These are phyloP conservation scores for Cephalopterus ornatus DNA, from an alignment of 2,113 vertebrate genomes.

Conservation along the genomic window DNA sequence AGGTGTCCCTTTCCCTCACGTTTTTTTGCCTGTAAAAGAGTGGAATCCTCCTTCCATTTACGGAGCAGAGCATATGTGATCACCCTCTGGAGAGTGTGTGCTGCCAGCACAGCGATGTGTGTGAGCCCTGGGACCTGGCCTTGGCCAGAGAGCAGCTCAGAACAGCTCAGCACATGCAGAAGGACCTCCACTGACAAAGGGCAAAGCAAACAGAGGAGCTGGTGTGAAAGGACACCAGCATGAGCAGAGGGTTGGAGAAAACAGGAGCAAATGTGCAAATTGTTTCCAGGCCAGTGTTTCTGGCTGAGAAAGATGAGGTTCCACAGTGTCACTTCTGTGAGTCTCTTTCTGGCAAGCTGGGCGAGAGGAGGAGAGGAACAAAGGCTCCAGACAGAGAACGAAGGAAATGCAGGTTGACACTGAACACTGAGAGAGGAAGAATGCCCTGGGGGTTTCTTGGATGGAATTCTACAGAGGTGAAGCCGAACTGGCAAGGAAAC, in stretches of 20 bases:
- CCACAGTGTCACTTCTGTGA: background rate
- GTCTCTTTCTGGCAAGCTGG: background rate
- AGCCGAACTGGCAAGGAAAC: background rate
- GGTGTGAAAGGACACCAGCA: background rate
- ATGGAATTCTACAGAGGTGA: background rate
- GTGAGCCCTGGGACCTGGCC: background rate
- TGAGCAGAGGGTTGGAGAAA: background rate
- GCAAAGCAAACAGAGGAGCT: background rate
- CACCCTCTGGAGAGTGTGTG: background rate
- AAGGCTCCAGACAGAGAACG: background rate
- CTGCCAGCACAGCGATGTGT: background rate
- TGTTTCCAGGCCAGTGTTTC: background rate
- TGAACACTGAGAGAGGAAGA: background rate
- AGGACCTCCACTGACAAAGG: background rate
- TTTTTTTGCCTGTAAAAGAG: background rate
- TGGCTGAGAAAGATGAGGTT: background rate
- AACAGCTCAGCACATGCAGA: background rate
- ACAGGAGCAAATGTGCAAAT: background rate
- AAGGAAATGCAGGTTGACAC: background rate
- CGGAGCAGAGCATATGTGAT: background rate
- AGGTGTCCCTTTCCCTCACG: background rate
- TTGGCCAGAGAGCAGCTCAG: background rate
- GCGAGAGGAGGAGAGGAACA: background rate
- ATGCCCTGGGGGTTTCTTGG: background rate
- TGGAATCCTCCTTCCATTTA: background rate